These are phyloP conservation scores for Eupithecia dodoneata DNA, from an alignment of 2,888 invertebrate species.

Conservation along the genomic window DNA sequence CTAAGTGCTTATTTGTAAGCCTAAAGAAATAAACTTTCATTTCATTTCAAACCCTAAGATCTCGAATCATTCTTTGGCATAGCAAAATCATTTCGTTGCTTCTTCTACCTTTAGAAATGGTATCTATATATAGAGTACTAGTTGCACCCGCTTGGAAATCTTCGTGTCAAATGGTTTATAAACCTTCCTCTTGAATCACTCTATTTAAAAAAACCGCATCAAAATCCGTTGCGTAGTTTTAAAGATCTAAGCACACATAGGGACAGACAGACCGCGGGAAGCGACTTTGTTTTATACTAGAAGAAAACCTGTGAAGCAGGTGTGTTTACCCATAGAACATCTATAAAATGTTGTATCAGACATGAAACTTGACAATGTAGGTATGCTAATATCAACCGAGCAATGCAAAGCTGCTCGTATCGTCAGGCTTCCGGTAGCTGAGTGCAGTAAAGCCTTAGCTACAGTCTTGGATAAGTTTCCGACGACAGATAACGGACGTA, in stretches of 20 bases:
- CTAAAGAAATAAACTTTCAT: no score
- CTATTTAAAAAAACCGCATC: no score
- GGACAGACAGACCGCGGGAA: no score
- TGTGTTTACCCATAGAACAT: background rate
- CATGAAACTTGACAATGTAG: slow-evolving; percentile 17
- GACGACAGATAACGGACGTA: background rate
- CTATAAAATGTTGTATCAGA: background rate
- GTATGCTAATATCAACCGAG: slow-evolving; percentile 18
- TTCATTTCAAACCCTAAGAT: no score
- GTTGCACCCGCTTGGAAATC: no score
- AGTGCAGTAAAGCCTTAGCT: slow-evolving; percentile 54
- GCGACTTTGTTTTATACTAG: background rate
- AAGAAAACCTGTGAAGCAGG: background rate
- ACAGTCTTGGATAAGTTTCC: background rate
- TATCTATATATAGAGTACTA: background rate
- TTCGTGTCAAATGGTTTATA: no score
- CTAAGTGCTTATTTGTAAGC: no score
- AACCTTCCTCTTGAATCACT: no score
- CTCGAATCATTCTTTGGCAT: background rate
- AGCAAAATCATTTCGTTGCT: background rate
- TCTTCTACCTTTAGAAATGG: background rate
- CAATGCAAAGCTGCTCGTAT: slow-evolving; percentile 23
- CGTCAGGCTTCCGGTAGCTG: slow-evolving; percentile 47
- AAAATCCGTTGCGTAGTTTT: no score
- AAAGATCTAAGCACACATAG: no score